phyloP scores from a whole-genome alignment of 2,888 invertebrate species.

The Charanyca ferruginea region DNA sequence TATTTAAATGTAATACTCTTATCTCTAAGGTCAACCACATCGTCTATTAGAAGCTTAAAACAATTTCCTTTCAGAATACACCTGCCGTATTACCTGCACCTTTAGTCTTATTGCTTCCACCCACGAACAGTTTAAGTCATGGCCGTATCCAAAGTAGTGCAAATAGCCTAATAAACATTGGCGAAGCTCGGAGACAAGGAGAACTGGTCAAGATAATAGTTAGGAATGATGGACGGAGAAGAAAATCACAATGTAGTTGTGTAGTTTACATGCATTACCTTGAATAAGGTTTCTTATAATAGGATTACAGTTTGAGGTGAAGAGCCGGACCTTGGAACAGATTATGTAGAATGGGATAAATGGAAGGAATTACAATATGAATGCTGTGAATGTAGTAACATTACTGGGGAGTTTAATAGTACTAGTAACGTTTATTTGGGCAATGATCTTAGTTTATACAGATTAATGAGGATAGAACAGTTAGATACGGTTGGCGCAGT shows the following conservation, averaged over 20 bases:
- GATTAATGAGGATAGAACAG: not conserved
- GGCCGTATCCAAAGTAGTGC: conserved; percentile 19
- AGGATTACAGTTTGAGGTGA: conserved; percentile 36
- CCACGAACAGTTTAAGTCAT: conserved; percentile 24
- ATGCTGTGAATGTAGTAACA: not conserved
- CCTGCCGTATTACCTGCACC: conserved; percentile 24
- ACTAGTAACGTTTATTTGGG: not conserved
- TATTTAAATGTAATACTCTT: not conserved
- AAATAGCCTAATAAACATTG: conserved; percentile 30
- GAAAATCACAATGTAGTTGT: conserved; percentile 35
- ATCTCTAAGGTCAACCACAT: not conserved
- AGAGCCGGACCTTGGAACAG: conserved; percentile 35
- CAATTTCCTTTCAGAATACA: conserved; percentile 23
- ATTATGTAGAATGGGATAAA: conserved; percentile 18
- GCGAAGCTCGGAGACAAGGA: conserved; percentile 21
- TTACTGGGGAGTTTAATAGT: not conserved
- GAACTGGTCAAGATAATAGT: conserved; percentile 35
- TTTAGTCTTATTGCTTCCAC: conserved; percentile 20
- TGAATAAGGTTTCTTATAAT: conserved; percentile 58
- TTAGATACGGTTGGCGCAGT: no score
- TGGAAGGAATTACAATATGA: conserved; percentile 3
- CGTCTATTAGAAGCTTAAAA: not conserved
- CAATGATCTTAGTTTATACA: not conserved
- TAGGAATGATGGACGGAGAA: conserved; percentile 24
- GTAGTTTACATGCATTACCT: conserved; percentile 33